Conservation (phyloP, 2,797 vertebrate genomes). For the Trematomus bernacchii region DNA sequence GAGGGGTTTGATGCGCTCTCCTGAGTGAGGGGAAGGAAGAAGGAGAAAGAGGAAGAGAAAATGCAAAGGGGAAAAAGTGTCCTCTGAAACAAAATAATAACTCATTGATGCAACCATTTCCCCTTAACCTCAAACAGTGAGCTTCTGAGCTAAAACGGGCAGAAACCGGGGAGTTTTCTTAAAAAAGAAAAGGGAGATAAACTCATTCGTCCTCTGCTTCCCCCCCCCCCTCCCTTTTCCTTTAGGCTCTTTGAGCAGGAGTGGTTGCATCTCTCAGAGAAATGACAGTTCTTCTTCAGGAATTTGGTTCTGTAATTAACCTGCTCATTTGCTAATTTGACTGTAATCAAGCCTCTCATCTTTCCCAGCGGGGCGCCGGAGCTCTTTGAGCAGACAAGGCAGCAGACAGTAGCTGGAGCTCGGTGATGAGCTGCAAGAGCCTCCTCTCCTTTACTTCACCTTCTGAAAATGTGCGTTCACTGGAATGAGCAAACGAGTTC, state of each 20-base stretch:
- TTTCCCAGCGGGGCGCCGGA: slow-evolving; percentile 76
- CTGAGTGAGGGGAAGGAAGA: slow-evolving; percentile 64
- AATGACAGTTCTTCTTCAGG: slow-evolving; percentile 77
- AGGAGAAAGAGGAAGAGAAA: slow-evolving; percentile 37
- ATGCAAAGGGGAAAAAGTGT: slow-evolving; percentile 59
- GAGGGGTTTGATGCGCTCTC: slow-evolving; percentile 79
- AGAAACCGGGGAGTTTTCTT: slow-evolving; percentile 62
- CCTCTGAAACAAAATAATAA: slow-evolving; percentile 69
- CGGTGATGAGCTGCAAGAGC: slow-evolving; percentile 71
- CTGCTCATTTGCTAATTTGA: slow-evolving; percentile 85
- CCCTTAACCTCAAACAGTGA: slow-evolving; percentile 76
- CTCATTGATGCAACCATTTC: slow-evolving; percentile 80
- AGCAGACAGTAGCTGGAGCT: slow-evolving; percentile 71
- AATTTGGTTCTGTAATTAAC: slow-evolving; percentile 83
- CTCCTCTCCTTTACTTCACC: slow-evolving; percentile 74
- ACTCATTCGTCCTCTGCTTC: slow-evolving; percentile 42
- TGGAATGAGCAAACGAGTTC: slow-evolving; percentile 52
- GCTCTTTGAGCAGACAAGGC: slow-evolving; percentile 71
- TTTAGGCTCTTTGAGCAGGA: slow-evolving; percentile 60
- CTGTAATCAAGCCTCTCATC: slow-evolving; percentile 86
- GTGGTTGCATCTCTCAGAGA: slow-evolving; percentile 64
- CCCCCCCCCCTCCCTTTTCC: slow-evolving; percentile 31
- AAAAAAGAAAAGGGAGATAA: slow-evolving; percentile 53
- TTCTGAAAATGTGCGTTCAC: slow-evolving; percentile 38
- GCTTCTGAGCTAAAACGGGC: slow-evolving; percentile 63